Base-by-base conservation (phyloP, 2,888 invertebrate species). In the Calameuta filiformis region DNA sequence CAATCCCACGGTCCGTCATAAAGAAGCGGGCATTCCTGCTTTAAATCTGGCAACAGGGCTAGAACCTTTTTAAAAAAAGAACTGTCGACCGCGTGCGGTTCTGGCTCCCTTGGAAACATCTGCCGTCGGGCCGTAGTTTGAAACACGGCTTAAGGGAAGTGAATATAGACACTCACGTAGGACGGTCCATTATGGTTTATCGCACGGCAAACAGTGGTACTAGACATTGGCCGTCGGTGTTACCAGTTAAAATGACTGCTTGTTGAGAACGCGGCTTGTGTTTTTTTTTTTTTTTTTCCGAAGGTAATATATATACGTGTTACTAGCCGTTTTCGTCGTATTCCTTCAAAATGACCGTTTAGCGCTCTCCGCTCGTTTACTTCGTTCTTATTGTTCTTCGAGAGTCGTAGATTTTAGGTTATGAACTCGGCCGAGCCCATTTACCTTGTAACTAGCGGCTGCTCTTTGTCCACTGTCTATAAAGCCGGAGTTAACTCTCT, bases 41-140 rank as follows among this genome's bases (percentile, higher is more conserved):
- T 31, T 23, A 79, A 80, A 84, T 82, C 80, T 83, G 84, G 82
- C 83, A 83, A 83, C 82, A 81, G 73, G 81, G 83, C 23, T 84
- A 86, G 85, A 80, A 81, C 83, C 84, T 83, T 83, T 75, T 76
- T 35, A 3, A 12, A 76, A 81, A 81, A 23, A 79, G 76, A 79
- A 71, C 11, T 12, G 15, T n/a, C 30, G 56, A 56, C 56, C 56
- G 56, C 56, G 56, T 23, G 23, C 23, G 56, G 56, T 23, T 56
- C 23, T 56, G 56, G 56, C 56, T 56, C 56, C 23, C 56, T 56
- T 23, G 56, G 9, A 56, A 56, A 56, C 56, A 56, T 56, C 56
- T 56, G 56, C 9, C 23, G 23, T 37, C 23, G 56, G 23, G 56
- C 23, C 9, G 56, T 56, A 23, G 56, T 23, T 56, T 9, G 23